Percentiles rank a stretch among this genome's conserved stretches.
These are phyloP conservation scores for Coilia nasus DNA, from an alignment of 2,797 vertebrate species.

Conservation along the genomic window DNA sequence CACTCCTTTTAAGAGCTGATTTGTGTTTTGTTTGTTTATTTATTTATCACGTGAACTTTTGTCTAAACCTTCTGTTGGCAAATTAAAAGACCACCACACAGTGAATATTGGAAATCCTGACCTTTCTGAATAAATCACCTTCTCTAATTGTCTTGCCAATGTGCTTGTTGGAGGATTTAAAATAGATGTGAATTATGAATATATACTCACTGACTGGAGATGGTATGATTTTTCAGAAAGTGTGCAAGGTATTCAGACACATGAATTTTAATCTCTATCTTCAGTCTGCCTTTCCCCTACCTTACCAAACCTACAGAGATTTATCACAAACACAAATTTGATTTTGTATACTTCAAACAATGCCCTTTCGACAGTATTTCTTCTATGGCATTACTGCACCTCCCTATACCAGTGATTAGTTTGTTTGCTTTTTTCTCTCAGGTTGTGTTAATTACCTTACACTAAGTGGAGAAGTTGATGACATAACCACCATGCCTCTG, in stretches of 20 bases:
- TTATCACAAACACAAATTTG: too few relatives aligned
- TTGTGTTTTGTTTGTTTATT: background rate
- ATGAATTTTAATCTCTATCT: background rate
- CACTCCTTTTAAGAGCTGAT: background rate
- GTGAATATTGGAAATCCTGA: background rate
- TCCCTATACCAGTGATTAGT: background rate
- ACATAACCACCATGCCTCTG: background rate
- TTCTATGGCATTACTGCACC: background rate
- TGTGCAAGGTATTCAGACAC: background rate
- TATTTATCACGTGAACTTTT: background rate
- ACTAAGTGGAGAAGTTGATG: background rate
- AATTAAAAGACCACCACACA: background rate
- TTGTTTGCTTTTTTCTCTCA: background rate
- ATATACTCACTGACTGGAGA: background rate
- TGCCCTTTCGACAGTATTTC: background rate
- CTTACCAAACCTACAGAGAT: background rate
- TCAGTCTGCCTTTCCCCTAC: background rate
- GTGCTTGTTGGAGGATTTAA: background rate
- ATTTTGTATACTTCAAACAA: background rate
- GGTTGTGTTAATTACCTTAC: background rate
- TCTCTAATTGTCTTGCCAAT: background rate
- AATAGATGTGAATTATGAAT: background rate
- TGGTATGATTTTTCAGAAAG: background rate
- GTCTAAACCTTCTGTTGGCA: background rate
- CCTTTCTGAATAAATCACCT: background rate